phyloP scores from a whole-genome alignment of 1,140 invertebrate species.

The Goniozus legneri region DNA sequence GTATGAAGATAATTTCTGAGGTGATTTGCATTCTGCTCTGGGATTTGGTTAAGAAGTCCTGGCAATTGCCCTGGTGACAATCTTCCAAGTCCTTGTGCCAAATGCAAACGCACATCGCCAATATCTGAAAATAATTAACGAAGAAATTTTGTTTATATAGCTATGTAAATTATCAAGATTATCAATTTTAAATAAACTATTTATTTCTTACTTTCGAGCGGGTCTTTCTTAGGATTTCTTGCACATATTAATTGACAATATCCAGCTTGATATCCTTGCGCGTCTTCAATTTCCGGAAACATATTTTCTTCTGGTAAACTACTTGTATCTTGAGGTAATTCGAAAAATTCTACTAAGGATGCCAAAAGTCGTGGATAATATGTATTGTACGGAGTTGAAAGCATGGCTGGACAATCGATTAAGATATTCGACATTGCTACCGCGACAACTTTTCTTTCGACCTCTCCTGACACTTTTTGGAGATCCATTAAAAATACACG shows the following conservation, averaged over 20 bases:
- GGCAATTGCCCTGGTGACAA: constrained; percentile 60
- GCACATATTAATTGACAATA: constrained; percentile 88
- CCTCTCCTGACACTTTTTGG: constrained; percentile 77
- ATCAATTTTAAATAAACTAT: too few species aligned
- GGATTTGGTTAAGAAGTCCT: constrained; percentile 58
- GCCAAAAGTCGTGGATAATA: constrained; percentile 65
- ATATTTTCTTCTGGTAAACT: constrained; percentile 77
- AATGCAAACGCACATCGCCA: constrained; percentile 65
- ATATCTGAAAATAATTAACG: constrained; percentile 39
- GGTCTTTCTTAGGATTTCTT: constrained; percentile 70
- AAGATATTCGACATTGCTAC: constrained; percentile 85
- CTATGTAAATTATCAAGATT: too few species aligned
- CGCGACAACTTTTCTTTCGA: constrained; percentile 85
- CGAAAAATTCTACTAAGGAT: constrained; percentile 80
- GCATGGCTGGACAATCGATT: constrained; percentile 68
- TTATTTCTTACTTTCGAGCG: constrained; percentile 57
- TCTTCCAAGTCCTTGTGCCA: constrained; percentile 68
- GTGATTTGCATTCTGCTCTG: constrained; percentile 44
- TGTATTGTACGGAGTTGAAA: constrained; percentile 62
- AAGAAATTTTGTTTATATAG: too few species aligned
- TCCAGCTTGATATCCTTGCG: constrained; percentile 81
- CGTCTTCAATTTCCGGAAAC: constrained; percentile 82
- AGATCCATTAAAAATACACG: constrained; percentile 81
- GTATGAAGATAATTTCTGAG: constrained; percentile 47
- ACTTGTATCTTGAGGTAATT: constrained; percentile 80